Evolutionary conservation across 1,140 invertebrate species (phyloP), one percentile per base, ranked within the genome.

Genomic region (Rhizoglyphus robini): DNA sequence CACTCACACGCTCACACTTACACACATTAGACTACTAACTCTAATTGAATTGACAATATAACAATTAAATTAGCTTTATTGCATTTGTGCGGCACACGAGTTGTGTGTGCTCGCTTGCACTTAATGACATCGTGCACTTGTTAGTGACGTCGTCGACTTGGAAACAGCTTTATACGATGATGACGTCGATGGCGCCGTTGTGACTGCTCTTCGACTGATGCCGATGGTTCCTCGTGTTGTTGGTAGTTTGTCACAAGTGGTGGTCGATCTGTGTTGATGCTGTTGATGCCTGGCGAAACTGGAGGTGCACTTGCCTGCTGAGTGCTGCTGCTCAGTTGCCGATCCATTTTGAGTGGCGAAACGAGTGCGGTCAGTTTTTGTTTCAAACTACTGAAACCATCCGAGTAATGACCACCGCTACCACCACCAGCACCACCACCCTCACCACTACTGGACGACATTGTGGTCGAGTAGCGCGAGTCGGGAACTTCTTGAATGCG

Each of bases 121-220:
- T n/a, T n/a, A n/a, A n/a, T n/a, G n/a, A n/a, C n/a, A n/a, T n/a
- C n/a, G n/a, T n/a, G n/a, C n/a, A n/a, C n/a, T n/a, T n/a, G n/a
- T n/a, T n/a, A n/a, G n/a, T n/a, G n/a, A n/a, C n/a, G n/a, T n/a
- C n/a, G n/a, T n/a, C n/a, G n/a, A n/a, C n/a, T n/a, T 51, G 48
- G 23, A 51, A 60, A 60, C 29, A 60, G 58, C 25, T 29, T 41
- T 34, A 60, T 60, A 20, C 58, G 58, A 60, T 60, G 58, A 60
- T 60, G 58, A 60, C 58, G 58, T 27, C 38, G 58, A 46, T 29
- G 27, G 29, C 30, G 58, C 13, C 48, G 48, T 51, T 27, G 48
- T 20, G 23, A 27, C 18, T 41, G 36, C 18, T 41, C 36, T 11
- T 41, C 36, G 18, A 11, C 36, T 18, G 18, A 8, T 11, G 18